A percentile compares a stretch with the other conserved stretches of the same genome.
Conservation (phyloP, 2,888 invertebrate species). For the Hymenopus coronatus region DNA sequence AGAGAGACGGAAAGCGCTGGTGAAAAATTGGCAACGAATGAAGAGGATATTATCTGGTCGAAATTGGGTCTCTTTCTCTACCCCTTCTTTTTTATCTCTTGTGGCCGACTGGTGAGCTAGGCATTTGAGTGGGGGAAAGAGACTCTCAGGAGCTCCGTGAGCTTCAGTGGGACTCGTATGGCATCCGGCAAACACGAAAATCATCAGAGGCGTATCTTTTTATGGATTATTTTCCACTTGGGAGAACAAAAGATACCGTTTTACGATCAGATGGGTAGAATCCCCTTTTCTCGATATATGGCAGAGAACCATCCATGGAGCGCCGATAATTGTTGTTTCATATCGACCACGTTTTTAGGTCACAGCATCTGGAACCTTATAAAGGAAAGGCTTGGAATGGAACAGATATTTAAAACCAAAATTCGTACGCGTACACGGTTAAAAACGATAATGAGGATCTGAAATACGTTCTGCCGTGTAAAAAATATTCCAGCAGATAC, state of each 20-base stretch:
- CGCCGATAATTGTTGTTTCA: neutral
- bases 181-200: neutral
- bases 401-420: too few relatives aligned
- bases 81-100: slow-evolving; percentile 9
- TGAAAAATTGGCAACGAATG: slow-evolving; percentile 25
- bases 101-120: neutral
- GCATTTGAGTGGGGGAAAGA: neutral
- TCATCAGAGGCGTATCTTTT: neutral
- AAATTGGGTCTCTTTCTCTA: slow-evolving; percentile 19
- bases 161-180: neutral
- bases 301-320: neutral
- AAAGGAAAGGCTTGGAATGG: too few relatives aligned
- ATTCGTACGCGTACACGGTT: too few relatives aligned
- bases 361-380: too few relatives aligned
- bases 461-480: too few relatives aligned
- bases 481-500: too few relatives aligned
- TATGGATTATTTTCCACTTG: neutral
- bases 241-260: neutral
- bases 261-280: neutral
- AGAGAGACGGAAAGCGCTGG: neutral
- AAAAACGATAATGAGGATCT: too few relatives aligned
- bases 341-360: too few relatives aligned
- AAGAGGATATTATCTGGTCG: slow-evolving; percentile 25
- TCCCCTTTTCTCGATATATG: neutral
- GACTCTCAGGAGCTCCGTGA: neutral